A percentile compares a stretch with the other conserved stretches of the same genome.
Conservation (phyloP, 2,797 vertebrate genomes). For the Setipinna tenuifilis region DNA sequence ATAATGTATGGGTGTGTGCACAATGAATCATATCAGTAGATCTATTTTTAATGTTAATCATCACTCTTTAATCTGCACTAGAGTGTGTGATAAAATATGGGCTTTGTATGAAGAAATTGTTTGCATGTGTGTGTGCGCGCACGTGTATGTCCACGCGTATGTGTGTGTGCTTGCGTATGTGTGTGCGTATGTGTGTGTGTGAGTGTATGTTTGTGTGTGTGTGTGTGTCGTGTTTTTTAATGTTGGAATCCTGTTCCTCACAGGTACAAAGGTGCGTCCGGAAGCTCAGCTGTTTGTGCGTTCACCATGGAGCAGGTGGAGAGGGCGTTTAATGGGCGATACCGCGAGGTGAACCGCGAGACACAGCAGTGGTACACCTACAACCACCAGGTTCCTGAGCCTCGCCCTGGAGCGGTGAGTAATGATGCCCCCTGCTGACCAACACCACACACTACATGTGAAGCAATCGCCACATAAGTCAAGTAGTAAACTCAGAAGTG, state of each 20-base stretch:
- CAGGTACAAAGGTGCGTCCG: constrained; percentile 84
- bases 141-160: constrained; percentile 17
- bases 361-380: constrained; percentile 97
- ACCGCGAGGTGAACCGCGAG: constrained; percentile 92
- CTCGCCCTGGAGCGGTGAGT: constrained; percentile 89
- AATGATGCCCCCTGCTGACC: constrained; percentile 56
- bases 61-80: not conserved
- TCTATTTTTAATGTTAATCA: not conserved
- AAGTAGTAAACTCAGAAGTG: not conserved
- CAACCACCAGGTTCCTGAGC: constrained; percentile 84
- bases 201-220: too few relatives aligned
- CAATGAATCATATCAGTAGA: not conserved
- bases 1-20: not conserved
- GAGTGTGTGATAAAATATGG: not conserved
- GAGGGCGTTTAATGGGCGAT: constrained; percentile 85
- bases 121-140: constrained; percentile 11
- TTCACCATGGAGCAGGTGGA: constrained; percentile 91
- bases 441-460: not conserved
- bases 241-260: not conserved
- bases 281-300: constrained; percentile 90
- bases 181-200: constrained; percentile 9
- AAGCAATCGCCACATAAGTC: not conserved
- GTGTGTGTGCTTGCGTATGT: not conserved
- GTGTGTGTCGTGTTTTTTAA: not conserved
- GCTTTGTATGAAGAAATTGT: not conserved